Conservation (phyloP, 2,888 invertebrate species). For the Tortricodes alternella region DNA sequence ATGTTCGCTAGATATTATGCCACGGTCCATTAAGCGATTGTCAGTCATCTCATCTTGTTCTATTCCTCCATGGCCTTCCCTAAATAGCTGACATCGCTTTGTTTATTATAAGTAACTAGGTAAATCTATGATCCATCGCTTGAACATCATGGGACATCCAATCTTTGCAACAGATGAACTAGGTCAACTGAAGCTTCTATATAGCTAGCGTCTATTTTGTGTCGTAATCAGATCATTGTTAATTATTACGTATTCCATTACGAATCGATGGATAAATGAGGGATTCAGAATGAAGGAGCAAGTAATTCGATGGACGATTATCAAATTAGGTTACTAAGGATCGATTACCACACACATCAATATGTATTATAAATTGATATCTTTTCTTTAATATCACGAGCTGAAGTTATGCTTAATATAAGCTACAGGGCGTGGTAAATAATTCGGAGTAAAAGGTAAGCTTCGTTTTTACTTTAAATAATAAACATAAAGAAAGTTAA, state of each 20-base stretch:
- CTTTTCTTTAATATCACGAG: slow-evolving; percentile 14
- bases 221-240: not conserved
- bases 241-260: not conserved
- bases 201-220: no score
- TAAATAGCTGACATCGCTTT: not conserved
- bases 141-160: no score
- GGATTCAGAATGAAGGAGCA: slow-evolving; percentile 6
- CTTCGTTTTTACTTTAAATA: no score
- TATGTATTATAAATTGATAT: not conserved
- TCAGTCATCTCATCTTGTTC: no score
- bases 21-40: no score
- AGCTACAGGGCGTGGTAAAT: not conserved
- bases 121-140: no score
- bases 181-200: no score
- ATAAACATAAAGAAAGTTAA: no score
- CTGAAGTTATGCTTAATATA: not conserved
- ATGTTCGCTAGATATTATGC: no score
- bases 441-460: not conserved
- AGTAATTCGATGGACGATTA: slow-evolving; percentile 6
- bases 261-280: not conserved
- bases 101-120: not conserved
- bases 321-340: not conserved
- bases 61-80: no score
- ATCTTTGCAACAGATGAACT: no score
- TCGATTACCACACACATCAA: slow-evolving; percentile 9